These are phyloP conservation scores for Trissolcus basalis DNA, from an alignment of 1,140 invertebrate genomes.

Conservation along the genomic window DNA sequence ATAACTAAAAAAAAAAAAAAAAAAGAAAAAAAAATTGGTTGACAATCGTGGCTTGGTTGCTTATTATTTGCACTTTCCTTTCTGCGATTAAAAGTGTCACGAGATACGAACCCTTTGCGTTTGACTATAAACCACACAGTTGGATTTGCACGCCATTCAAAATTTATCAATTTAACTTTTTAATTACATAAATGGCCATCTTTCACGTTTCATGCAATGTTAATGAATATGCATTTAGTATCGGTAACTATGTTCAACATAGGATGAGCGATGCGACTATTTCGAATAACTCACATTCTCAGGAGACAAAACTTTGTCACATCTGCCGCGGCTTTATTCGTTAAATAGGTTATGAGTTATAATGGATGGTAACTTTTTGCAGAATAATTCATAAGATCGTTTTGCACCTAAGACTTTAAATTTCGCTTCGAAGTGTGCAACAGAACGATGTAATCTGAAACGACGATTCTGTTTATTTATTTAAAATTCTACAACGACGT, in stretches of 20 bases:
- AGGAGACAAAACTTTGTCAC: slow-evolving; percentile 53
- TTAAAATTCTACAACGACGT: no score
- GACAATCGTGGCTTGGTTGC: no score
- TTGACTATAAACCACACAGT: no score
- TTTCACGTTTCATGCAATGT: slow-evolving; percentile 43
- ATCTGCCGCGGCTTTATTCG: slow-evolving; percentile 45
- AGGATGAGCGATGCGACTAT: slow-evolving; percentile 55
- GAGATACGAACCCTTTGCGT: no score
- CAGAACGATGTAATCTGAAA: no score
- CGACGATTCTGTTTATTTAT: no score
- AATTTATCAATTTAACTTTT: slow-evolving; percentile 54
- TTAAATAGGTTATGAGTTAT: slow-evolving; percentile 52
- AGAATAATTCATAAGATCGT: slow-evolving; percentile 18
- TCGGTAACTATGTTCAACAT: slow-evolving; percentile 44
- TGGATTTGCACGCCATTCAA: slow-evolving; percentile 16
- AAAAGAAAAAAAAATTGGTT: no score
- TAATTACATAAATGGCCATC: slow-evolving; percentile 45
- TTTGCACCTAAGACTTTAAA: slow-evolving; percentile 4
- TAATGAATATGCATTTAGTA: slow-evolving; percentile 56
- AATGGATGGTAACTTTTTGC: slow-evolving; percentile 49
- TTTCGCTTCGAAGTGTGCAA: neutral
- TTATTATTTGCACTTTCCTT: no score
- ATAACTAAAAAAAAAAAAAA: no score
- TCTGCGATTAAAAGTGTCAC: no score
- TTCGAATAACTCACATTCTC: slow-evolving; percentile 50